Conservation (phyloP, 2,888 invertebrate genomes). For the Trachelus tabidus region DNA sequence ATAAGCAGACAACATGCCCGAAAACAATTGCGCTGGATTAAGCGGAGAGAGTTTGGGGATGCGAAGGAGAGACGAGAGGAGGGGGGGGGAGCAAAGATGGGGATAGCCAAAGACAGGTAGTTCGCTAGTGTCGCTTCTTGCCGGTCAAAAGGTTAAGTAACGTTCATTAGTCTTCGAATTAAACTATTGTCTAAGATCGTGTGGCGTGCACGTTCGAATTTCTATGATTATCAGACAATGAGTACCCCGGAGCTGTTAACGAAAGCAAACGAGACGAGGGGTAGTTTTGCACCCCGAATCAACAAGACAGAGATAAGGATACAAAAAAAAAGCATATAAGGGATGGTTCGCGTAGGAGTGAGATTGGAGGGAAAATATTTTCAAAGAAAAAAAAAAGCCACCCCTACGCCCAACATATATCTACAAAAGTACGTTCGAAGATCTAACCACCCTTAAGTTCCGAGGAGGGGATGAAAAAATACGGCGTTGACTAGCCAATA, state of each 20-base stretch:
- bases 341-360: neutral
- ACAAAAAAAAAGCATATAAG: neutral
- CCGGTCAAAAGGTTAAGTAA: constrained; percentile 47
- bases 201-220: neutral
- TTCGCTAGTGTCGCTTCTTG: constrained; percentile 24
- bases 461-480: neutral
- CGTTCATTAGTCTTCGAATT: constrained; percentile 40
- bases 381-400: neutral
- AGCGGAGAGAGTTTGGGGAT: neutral
- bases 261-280: neutral
- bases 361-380: neutral
- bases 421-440: neutral
- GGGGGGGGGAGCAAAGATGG: no score
- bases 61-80: constrained; percentile 2
- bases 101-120: constrained; percentile 25
- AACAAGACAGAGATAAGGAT: neutral
- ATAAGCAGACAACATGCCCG: constrained; percentile 63
- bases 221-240: neutral
- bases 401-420: neutral
- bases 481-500: constrained; percentile 4
- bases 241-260: neutral
- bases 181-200: constrained; percentile 5
- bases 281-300: neutral
- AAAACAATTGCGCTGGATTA: constrained; percentile 60
- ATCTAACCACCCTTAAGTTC: neutral